Base-by-base conservation (phyloP, 2,113 vertebrate genomes). In the Pelodiscus sinensis region DNA sequence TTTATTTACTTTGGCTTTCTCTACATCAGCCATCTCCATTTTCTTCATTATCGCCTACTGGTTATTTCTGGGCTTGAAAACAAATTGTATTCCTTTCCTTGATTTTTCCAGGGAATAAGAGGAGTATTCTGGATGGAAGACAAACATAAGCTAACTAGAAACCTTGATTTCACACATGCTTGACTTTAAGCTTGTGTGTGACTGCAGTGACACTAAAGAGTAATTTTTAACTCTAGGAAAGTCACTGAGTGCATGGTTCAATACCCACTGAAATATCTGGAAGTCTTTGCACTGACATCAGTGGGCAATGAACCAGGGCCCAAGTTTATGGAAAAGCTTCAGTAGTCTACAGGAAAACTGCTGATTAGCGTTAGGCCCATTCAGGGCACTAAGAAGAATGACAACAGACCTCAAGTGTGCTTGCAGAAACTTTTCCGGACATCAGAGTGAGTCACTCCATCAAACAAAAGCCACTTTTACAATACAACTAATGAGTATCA, bases 191-290 rank as follows among this genome's bases (percentile, higher is more conserved):
- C 3, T 44, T 86, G 29, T 12, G 54, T 15, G 50, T 57, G 9
- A 27, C 92, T 94, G 88, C 44, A 12, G n/a, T 90, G 75, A 58
- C 93, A 84, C 51, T 24, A 81, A 87, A 58, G 25, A 90, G 73
- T 81, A 54, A 54, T 54, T 54, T 54, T 54, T 54, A 87, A 73
- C 52, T 58, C 92, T 38, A 84, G 25, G 35, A 78, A 60, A 89
- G 38, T 52, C 16, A 73, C 38, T 15, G 21, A 86, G 56, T 31
- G 6, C 83, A 44, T 86, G 92, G 75, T 80, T 58, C 73, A 24
- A 81, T 44, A 38, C 27, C 68, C 79, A 92, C 68, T 95, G 85
- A 92, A 94, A 79, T 82, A 79, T 79, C 81, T 79, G 92, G 58
- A 92, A 93, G 80, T 84, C 60, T 88, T 27, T 89, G 79, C 81